Conservation (phyloP, 2,888 invertebrate species). For the Eristalis intricaria region DNA sequence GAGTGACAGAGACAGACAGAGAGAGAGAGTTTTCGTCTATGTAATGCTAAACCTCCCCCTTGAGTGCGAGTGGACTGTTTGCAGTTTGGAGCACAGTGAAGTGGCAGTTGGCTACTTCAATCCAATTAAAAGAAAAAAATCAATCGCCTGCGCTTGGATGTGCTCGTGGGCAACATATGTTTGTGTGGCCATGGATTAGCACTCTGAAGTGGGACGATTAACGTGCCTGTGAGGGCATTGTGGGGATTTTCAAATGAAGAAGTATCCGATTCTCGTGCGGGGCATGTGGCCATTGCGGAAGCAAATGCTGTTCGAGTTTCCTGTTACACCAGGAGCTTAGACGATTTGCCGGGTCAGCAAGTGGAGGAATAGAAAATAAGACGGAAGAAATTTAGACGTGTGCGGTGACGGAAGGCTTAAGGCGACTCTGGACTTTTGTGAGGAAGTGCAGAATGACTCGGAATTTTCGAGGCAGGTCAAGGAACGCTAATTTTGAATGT, state of each 20-base stretch:
- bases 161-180: neutral
- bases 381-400: too few species aligned
- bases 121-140: neutral
- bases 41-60: neutral
- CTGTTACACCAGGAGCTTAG: neutral
- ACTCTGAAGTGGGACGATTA: neutral
- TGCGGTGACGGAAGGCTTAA: too few species aligned
- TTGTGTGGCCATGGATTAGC: neutral
- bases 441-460: too few species aligned
- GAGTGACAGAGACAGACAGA: too few species aligned
- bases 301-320: neutral
- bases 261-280: neutral
- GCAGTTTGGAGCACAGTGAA: neutral
- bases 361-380: too few species aligned
- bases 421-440: too few species aligned
- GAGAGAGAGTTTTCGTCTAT: neutral
- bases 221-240: neutral
- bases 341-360: too few species aligned
- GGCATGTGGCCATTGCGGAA: neutral
- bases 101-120: neutral
- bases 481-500: too few species aligned
- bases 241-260: neutral
- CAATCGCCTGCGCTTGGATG: too few species aligned
- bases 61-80: neutral
- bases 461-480: too few species aligned